Conservation (phyloP, 2,113 vertebrate species). For the Pleuronectes platessa region DNA sequence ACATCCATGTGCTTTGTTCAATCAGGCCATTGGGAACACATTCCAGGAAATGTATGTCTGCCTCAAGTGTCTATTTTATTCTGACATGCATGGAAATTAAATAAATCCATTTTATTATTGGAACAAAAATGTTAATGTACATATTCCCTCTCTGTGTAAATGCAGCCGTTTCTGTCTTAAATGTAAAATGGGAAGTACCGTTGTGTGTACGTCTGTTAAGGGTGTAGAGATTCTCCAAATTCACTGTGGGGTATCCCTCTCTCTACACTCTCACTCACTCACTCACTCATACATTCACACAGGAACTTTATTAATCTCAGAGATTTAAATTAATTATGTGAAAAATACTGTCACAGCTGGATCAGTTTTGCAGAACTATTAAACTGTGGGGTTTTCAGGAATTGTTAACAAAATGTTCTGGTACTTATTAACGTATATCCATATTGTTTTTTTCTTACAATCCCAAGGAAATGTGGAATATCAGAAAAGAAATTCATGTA, state of each 20-base stretch:
- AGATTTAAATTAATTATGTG: not conserved
- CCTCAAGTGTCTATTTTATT: not conserved
- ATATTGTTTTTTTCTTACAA: not conserved
- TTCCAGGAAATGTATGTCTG: conserved; percentile 1
- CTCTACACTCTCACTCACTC: too few species aligned
- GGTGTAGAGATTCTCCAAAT: too few species aligned
- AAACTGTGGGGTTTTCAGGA: not conserved
- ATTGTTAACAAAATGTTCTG: too few species aligned
- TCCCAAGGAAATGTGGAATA: not conserved
- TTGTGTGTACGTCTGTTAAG: too few species aligned
- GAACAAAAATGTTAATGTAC: too few species aligned
- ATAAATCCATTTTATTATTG: not conserved
- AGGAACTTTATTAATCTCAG: not conserved
- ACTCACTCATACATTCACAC: too few species aligned
- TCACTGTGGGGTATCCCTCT: too few species aligned
- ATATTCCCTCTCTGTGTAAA: too few species aligned
- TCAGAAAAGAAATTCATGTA: not conserved
- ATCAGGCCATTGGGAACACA: not conserved
- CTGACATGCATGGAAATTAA: not conserved
- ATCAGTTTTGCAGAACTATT: too few species aligned
- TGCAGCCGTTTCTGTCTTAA: too few species aligned
- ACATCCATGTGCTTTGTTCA: conserved; percentile 11
- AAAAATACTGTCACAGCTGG: too few species aligned
- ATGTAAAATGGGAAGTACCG: too few species aligned
- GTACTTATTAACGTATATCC: not conserved